Evolutionary conservation across 1,140 invertebrate species (phyloP).

Genomic region (Lasaia peninsularis): DNA sequence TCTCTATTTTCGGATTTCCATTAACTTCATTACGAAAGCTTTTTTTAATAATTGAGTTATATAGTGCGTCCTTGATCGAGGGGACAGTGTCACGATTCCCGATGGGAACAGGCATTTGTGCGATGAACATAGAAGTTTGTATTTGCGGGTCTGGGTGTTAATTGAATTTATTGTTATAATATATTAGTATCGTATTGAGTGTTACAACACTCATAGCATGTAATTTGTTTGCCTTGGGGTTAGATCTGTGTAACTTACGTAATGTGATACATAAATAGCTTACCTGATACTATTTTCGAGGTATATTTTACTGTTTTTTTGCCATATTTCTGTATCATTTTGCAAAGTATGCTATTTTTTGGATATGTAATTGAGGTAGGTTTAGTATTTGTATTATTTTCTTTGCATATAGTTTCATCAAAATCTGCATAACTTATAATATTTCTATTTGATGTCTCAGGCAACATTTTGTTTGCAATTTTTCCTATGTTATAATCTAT

Average conservation of each 20-base stretch:
- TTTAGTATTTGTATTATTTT: not conserved
- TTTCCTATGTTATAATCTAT: not conserved
- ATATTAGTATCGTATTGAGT: too few species aligned
- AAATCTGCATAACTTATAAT: not conserved
- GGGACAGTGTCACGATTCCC: too few species aligned
- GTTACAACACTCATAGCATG: too few species aligned
- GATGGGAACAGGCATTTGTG: too few species aligned
- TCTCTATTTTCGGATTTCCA: too few species aligned
- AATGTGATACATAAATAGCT: constrained; percentile 16
- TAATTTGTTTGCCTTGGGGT: constrained; percentile 12
- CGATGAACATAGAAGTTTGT: too few species aligned
- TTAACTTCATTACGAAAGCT: too few species aligned
- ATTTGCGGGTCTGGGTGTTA: too few species aligned
- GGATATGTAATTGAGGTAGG: constrained; percentile 13
- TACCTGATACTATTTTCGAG: constrained; percentile 50
- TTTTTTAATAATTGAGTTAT: too few species aligned
- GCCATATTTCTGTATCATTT: constrained; percentile 55
- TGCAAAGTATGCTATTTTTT: constrained; percentile 52
- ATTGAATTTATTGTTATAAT: too few species aligned
- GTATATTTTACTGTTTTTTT: constrained; percentile 27
- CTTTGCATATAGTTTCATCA: not conserved
- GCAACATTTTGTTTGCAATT: not conserved
- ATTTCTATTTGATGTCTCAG: not conserved
- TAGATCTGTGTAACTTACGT: not conserved
- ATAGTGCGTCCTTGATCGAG: too few species aligned